Percentiles rank a stretch among this genome's conserved stretches.
Conservation (phyloP, 2,888 invertebrate genomes). For the Schrankia costaestrigalis region DNA sequence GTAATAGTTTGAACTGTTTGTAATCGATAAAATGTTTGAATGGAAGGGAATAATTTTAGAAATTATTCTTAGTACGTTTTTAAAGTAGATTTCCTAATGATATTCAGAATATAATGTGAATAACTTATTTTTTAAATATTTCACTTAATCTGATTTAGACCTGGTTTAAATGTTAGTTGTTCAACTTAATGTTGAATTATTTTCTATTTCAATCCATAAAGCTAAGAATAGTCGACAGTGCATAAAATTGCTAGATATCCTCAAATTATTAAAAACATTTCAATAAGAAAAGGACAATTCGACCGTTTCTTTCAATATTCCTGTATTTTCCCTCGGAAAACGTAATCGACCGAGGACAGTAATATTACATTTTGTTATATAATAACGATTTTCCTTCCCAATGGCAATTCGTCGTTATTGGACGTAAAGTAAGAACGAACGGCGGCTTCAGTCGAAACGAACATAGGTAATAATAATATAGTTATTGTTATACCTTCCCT, state of each 20-base stretch:
- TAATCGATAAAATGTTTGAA: conserved; percentile 30
- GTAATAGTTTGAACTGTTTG: conserved; percentile 30
- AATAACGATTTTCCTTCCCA: conserved; percentile 65
- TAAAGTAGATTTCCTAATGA: too few relatives aligned
- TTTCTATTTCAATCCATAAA: conserved; percentile 34
- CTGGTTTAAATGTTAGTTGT: too few relatives aligned
- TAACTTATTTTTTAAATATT: conserved; percentile 4
- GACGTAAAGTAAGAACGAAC: conserved; percentile 63
- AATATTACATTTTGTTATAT: conserved; percentile 61
- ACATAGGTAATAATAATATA: conserved; percentile 69
- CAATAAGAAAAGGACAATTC: conserved; percentile 56
- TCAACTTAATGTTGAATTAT: too few relatives aligned
- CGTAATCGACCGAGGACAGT: conserved; percentile 57
- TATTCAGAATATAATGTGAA: neutral
- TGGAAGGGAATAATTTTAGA: conserved; percentile 11
- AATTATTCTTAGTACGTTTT: too few relatives aligned
- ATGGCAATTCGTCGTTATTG: conserved; percentile 67
- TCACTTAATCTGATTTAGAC: too few relatives aligned
- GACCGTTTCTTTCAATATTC: conserved; percentile 57
- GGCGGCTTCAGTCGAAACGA: conserved; percentile 60
- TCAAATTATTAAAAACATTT: conserved; percentile 52
- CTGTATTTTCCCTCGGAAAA: conserved; percentile 55
- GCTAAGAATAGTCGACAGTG: conserved; percentile 41
- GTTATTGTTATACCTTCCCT: conserved; percentile 69
- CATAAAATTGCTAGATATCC: conserved; percentile 50